Percentiles rank a stretch among this genome's conserved stretches.
These are phyloP conservation scores for Platypus cylindrus DNA, from an alignment of 2,888 invertebrate genomes.

Conservation along the genomic window DNA sequence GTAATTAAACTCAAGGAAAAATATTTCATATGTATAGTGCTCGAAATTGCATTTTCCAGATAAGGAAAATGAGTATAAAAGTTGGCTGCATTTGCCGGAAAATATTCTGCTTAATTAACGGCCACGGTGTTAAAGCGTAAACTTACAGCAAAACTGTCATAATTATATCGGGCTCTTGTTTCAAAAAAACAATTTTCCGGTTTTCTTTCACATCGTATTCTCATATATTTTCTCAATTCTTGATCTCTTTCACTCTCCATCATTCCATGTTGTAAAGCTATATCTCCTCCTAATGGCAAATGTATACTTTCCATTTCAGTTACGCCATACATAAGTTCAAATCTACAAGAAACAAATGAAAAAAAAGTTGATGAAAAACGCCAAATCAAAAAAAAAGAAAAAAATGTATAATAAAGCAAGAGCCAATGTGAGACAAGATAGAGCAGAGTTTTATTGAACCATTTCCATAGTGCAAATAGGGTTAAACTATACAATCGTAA, in stretches of 20 bases:
- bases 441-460: too few relatives aligned
- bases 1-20: not conserved
- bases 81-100: too few relatives aligned
- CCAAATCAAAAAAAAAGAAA: not conserved
- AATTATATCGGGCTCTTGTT: slow-evolving; percentile 47
- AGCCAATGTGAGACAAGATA: too few relatives aligned
- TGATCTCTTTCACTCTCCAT: slow-evolving; percentile 63
- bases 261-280: slow-evolving; percentile 60
- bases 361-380: too few relatives aligned
- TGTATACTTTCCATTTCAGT: slow-evolving; percentile 73
- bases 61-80: too few relatives aligned
- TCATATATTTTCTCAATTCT: slow-evolving; percentile 63
- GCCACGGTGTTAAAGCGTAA: not conserved
- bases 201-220: slow-evolving; percentile 64
- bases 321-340: slow-evolving; percentile 76
- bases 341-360: slow-evolving; percentile 39
- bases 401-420: too few relatives aligned
- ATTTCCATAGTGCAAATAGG: too few relatives aligned
- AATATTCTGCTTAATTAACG: too few relatives aligned
- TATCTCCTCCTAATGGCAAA: slow-evolving; percentile 47
- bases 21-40: too few relatives aligned
- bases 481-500: too few relatives aligned
- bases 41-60: too few relatives aligned
- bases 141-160: slow-evolving; percentile 12
- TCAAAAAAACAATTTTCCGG: slow-evolving; percentile 53